Evolutionary conservation across 2,888 invertebrate species (phyloP).

Genomic region (Brachynemurus nebulosus): DNA sequence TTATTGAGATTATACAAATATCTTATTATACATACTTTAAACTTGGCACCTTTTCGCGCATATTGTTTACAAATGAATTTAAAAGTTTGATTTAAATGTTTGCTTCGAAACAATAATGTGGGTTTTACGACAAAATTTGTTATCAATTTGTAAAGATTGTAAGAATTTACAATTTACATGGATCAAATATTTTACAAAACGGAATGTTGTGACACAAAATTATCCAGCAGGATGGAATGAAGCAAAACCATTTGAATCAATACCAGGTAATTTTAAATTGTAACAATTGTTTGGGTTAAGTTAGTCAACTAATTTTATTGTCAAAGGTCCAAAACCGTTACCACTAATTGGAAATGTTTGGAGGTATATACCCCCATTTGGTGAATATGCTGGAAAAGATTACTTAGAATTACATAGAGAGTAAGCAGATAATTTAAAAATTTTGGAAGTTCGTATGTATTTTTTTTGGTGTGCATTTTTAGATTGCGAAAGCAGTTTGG

Average conservation of each 20-base stretch:
- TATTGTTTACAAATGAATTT: no score
- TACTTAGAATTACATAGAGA: constrained; percentile 16
- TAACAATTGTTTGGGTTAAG: neutral
- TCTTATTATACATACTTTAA: no score
- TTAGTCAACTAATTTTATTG: neutral
- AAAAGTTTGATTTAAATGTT: no score
- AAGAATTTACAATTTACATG: no score
- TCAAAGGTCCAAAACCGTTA: constrained; percentile 8
- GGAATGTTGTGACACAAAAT: no score
- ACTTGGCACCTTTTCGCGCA: no score
- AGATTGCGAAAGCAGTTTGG: constrained; percentile 28
- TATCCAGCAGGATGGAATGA: constrained; percentile 21
- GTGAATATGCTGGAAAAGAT: constrained; percentile 19
- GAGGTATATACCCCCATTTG: constrained; percentile 23
- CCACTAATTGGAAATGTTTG: constrained; percentile 24
- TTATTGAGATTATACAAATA: no score
- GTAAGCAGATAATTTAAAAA: constrained; percentile 14
- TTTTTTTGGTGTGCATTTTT: constrained; percentile 4
- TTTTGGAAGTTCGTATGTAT: neutral
- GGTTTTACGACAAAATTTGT: no score
- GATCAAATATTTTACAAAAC: no score
- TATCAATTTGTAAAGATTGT: no score
- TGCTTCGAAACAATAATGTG: no score
- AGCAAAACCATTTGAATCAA: constrained; percentile 20
- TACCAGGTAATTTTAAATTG: constrained; percentile 18